A percentile compares a stretch with the other conserved stretches of the same genome.
Conservation (phyloP, 1,140 invertebrate species). For the Pogonomyrmex californicus region DNA sequence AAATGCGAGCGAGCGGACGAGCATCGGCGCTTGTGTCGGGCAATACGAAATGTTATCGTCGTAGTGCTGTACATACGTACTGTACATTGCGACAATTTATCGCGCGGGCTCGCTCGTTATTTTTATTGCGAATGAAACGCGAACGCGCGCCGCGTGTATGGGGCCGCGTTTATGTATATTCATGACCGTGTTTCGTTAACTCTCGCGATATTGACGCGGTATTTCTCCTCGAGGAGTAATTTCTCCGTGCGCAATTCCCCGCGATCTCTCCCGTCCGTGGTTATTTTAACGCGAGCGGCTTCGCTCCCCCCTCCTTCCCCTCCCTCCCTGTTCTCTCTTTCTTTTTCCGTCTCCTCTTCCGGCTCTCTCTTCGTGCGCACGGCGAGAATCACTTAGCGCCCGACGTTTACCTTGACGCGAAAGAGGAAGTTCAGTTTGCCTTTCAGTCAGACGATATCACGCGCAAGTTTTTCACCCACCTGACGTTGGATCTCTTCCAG, state of each 20-base stretch:
- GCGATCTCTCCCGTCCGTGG: not conserved
- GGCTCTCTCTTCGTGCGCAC: not conserved
- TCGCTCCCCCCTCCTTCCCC: not conserved
- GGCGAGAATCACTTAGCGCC: conserved; percentile 20
- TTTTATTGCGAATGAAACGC: conserved; percentile 63
- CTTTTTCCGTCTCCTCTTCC: not conserved
- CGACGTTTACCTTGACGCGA: conserved; percentile 7
- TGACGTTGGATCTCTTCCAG: conserved; percentile 85
- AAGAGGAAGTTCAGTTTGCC: not conserved
- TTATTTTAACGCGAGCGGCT: conserved; percentile 12
- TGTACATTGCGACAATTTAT: conserved; percentile 63
- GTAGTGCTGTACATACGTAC: conserved; percentile 53
- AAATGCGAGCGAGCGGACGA: conserved; percentile 8
- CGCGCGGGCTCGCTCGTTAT: conserved; percentile 58
- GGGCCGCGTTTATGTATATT: conserved; percentile 59
- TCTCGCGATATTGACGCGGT: conserved; percentile 27
- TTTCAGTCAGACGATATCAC: not conserved
- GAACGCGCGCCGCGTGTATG: not conserved
- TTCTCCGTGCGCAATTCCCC: conserved; percentile 22
- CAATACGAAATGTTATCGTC: conserved; percentile 57
- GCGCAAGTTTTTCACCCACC: conserved; percentile 63
- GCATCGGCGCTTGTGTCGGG: not conserved
- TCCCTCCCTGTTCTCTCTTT: not conserved
- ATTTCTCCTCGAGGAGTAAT: conserved; percentile 37
- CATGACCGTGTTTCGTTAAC: conserved; percentile 53